These are phyloP conservation scores for Penelope pileata DNA, from an alignment of 2,113 vertebrate genomes.

Conservation along the genomic window DNA sequence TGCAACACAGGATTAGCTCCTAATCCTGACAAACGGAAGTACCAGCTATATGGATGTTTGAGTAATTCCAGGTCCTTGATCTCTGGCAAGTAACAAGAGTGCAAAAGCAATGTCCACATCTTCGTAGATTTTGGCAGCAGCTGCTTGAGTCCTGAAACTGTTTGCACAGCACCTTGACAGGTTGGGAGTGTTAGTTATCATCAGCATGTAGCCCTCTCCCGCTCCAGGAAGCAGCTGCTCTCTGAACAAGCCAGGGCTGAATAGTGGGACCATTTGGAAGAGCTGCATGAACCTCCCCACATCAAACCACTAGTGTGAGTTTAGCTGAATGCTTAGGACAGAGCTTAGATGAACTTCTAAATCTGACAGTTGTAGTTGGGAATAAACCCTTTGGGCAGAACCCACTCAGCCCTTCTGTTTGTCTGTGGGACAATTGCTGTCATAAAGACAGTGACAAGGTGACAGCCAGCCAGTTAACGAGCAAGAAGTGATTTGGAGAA, in stretches of 20 bases:
- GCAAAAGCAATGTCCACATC: rapidly evolving
- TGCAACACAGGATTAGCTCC: background rate
- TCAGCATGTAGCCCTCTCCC: no score
- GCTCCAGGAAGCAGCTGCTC: background rate
- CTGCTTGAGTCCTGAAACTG: background rate
- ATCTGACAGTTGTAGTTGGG: background rate
- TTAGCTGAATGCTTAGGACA: background rate
- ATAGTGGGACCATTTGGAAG: background rate
- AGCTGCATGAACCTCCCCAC: background rate
- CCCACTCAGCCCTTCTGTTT: background rate
- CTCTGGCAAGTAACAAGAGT: background rate
- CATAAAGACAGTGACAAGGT: background rate
- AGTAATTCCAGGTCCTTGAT: background rate
- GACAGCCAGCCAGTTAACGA: background rate
- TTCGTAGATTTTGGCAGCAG: background rate
- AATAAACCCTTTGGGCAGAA: background rate
- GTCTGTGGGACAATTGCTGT: background rate
- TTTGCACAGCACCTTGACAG: background rate
- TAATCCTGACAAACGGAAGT: background rate
- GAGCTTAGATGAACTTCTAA: background rate
- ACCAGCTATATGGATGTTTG: rapidly evolving
- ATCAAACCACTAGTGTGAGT: background rate
- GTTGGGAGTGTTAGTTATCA: background rate
- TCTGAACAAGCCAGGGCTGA: background rate
- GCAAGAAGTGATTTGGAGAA: background rate